phyloP scores from a whole-genome alignment of 2,797 vertebrate genomes.

The Poeciliopsis presidionis region DNA sequence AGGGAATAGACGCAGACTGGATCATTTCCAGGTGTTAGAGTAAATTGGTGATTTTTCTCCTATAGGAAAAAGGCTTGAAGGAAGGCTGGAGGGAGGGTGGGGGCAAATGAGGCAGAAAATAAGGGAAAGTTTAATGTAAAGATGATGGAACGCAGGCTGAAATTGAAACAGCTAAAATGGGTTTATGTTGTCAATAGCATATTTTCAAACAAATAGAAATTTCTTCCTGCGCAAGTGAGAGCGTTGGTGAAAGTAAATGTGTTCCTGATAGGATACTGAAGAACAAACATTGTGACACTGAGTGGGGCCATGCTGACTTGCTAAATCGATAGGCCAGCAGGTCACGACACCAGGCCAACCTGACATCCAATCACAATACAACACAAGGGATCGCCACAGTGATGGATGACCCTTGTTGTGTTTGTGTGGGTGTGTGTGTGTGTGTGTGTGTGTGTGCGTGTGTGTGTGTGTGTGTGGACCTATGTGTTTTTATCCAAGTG shows the following conservation, averaged over 20 bases:
- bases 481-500: slow-evolving; percentile 23
- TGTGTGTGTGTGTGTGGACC: slow-evolving; percentile 6
- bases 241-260: slow-evolving; percentile 39
- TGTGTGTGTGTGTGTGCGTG: slow-evolving; percentile 13
- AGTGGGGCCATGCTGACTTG: slow-evolving; percentile 50
- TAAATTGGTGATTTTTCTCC: not conserved
- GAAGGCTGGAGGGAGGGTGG: not conserved
- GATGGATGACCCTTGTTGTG: slow-evolving; percentile 67
- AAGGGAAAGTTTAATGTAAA: not conserved
- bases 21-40: not conserved
- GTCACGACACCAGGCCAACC: slow-evolving; percentile 63
- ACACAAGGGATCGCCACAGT: slow-evolving; percentile 48
- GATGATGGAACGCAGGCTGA: not conserved
- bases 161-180: not conserved
- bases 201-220: slow-evolving; percentile 7
- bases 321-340: slow-evolving; percentile 73
- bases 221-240: slow-evolving; percentile 13
- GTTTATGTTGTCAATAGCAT: slow-evolving; percentile 10
- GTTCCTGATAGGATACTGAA: slow-evolving; percentile 51
- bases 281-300: slow-evolving; percentile 55
- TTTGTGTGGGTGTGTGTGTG: slow-evolving; percentile 18
- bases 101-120: slow-evolving; percentile 3
- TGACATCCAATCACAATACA: slow-evolving; percentile 67
- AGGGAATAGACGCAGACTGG: not conserved
- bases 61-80: not conserved